Evolutionary conservation across 2,888 invertebrate species (phyloP), one percentile per base, ranked within the genome.

Genomic region (Melanostoma scalare): DNA sequence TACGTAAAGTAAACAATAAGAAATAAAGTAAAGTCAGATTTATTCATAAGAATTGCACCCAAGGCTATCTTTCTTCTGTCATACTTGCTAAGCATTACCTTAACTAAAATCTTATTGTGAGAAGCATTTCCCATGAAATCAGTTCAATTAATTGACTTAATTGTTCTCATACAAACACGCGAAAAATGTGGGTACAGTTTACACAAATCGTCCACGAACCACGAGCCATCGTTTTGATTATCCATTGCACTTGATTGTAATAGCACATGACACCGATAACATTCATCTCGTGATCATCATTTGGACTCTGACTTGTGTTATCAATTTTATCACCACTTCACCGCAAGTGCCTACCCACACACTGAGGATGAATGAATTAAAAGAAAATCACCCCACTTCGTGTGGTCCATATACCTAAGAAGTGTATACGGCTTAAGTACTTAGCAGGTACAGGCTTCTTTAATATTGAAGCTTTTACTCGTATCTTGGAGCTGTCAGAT

Each of bases 231-330:
- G 33, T n/a, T 35, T 55, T 53, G 50, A 67, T 76, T 20, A 20
- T 20, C 20, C 63, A 55, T 38, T 46, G 67, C 40, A 55, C 20
- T 72, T 48, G 76, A 72, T 36, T 72, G 30, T 55, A 46, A 20
- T 68, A 67, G 44, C 76, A 76, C 76, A 76, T 81, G 76, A 76
- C 68, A 61, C 50, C 61, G 67, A 40, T 60, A 36, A 30, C 56
- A 38, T 56, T 65, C 50, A 76, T 76, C 81, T 76, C 76, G 72
- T 81, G 81, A 72, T 68, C 36, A 33, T 63, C 50, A 58, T 52
- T 72, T 81, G 72, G 81, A 81, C 81, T 81, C 44, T 61, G 81
- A 52, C 48, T 56, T 9, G 42, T 50, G 61, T 76, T 76, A 81
- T 72, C 81, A 67, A n/a, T 48, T 63, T 63, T 50, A 50, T 63